Conservation (phyloP, 2,797 vertebrate species). For the Lateolabrax maculatus region DNA sequence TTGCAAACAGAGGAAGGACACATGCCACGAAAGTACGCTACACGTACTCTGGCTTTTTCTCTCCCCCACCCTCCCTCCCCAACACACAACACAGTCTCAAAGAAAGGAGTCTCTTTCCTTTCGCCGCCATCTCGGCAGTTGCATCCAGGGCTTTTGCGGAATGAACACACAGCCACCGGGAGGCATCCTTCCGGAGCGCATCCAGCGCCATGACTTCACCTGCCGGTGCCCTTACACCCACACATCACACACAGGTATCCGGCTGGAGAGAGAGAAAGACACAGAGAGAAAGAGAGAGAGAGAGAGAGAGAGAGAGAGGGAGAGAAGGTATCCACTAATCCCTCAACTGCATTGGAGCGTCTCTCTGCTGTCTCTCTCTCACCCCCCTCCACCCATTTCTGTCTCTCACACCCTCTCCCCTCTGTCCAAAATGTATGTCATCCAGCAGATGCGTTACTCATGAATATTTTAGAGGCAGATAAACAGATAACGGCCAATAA, state of each 20-base stretch:
- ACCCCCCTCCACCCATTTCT: slow-evolving; percentile 9
- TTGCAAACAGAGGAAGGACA: slow-evolving; percentile 81
- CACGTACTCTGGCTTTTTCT: slow-evolving; percentile 17
- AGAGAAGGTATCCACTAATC: slow-evolving; percentile 57
- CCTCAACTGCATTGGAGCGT: slow-evolving; percentile 67
- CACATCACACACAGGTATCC: slow-evolving; percentile 61
- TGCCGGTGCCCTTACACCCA: slow-evolving; percentile 65
- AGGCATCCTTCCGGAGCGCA: slow-evolving; percentile 69
- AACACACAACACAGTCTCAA: neutral
- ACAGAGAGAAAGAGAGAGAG: slow-evolving; percentile 1
- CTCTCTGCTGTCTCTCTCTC: slow-evolving; percentile 41
- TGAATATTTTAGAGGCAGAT: slow-evolving; percentile 68
- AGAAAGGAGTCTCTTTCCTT: slow-evolving; percentile 29
- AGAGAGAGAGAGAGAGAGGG: slow-evolving; percentile 5
- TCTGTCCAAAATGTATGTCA: slow-evolving; percentile 60
- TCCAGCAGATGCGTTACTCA: slow-evolving; percentile 56
- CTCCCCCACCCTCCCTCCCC: too few species aligned
- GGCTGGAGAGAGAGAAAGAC: slow-evolving; percentile 24
- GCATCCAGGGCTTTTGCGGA: slow-evolving; percentile 83
- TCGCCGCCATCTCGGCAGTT: slow-evolving; percentile 44
- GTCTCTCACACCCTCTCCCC: slow-evolving; percentile 27
- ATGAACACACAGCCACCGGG: slow-evolving; percentile 83
- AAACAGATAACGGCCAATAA: slow-evolving; percentile 60
- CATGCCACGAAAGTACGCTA: slow-evolving; percentile 42
- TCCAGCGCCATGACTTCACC: slow-evolving; percentile 66